Percentiles rank a stretch among this genome's conserved stretches.
phyloP scores from a whole-genome alignment of 2,113 vertebrate species.

The Neofelis nebulosa region DNA sequence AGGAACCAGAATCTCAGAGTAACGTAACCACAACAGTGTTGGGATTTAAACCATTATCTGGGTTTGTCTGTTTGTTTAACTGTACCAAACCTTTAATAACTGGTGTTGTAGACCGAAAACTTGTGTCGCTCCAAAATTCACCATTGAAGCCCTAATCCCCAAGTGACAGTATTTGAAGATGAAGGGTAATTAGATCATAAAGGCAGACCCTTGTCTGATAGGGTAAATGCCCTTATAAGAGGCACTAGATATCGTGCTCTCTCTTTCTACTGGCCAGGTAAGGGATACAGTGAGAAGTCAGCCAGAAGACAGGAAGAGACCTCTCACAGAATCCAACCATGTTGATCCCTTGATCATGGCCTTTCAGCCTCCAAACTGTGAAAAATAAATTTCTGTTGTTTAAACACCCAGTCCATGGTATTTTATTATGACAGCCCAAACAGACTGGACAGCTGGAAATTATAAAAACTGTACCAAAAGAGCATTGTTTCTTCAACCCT shows the following conservation, averaged over 20 bases:
- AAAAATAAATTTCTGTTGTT: background rate
- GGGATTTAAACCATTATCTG: conserved; percentile 5
- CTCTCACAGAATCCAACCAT: background rate
- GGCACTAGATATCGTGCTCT: background rate
- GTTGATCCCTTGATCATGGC: background rate
- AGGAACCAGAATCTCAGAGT: background rate
- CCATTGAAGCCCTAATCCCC: background rate
- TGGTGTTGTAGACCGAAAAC: background rate
- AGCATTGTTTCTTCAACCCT: background rate
- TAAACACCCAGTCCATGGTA: background rate
- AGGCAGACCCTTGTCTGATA: background rate
- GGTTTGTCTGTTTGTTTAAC: background rate
- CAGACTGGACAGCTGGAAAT: background rate
- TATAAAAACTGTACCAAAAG: background rate
- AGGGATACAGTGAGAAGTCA: background rate
- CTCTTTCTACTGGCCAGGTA: background rate
- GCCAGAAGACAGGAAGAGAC: background rate
- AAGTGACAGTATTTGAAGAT: background rate
- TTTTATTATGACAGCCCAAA: background rate
- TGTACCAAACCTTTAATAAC: background rate
- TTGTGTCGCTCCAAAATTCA: background rate
- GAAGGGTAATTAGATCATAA: background rate
- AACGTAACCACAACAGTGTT: background rate
- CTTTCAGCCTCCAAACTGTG: background rate
- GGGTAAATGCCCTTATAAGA: background rate